Base-by-base conservation (phyloP, 2,113 vertebrate genomes). In the Heterocephalus glaber region DNA sequence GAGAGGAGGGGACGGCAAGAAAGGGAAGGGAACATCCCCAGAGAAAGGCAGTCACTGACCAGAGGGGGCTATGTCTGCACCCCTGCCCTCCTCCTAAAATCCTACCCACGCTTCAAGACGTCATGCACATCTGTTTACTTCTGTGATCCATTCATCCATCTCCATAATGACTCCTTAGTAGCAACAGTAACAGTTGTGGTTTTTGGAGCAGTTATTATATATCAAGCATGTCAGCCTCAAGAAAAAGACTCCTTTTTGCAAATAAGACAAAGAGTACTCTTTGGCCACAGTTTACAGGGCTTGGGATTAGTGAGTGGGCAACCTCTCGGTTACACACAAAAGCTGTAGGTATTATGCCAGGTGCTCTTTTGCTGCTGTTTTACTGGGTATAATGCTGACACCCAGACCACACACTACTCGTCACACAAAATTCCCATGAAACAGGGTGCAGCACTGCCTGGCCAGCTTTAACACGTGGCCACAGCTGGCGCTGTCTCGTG, bases 401-500 rank as follows among this genome's bases (percentile, higher is more conserved):
- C 35, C 10, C 22, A 65, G 24, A 49, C 4, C 60, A 79, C 1
- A 5, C 68, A n/a, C n/a, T 35, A 8, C 16, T 7, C 4, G 24
- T 61, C 54, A 61, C 24, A 30, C 0, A 41, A 24, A 56, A 33
- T 17, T 38, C 76, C 74, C 17, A 8, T 6, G 60, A 52, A 16
- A 60, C 35, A 49, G 49, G 35, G 52, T 1, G 3, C 2, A 65
- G 38, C 26, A 10, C 26, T 7, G 41, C 3, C 2, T 3, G 26
- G 30, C 9, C n/a, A 10, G 77, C 44, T 17, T 26, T 9, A 14
- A 16, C 0, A 30, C 5, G 56, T 12, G 10, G 3, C 54, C 10
- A 60, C 17, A 84, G 47, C 30, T 11, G 3, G 1, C 0, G 2
- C 44, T n/a, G 19, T 33, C 56, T 20, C 82, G 47, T 41, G 1